Base-by-base conservation (phyloP, 2,888 invertebrate genomes). In the Idaea aversata region DNA sequence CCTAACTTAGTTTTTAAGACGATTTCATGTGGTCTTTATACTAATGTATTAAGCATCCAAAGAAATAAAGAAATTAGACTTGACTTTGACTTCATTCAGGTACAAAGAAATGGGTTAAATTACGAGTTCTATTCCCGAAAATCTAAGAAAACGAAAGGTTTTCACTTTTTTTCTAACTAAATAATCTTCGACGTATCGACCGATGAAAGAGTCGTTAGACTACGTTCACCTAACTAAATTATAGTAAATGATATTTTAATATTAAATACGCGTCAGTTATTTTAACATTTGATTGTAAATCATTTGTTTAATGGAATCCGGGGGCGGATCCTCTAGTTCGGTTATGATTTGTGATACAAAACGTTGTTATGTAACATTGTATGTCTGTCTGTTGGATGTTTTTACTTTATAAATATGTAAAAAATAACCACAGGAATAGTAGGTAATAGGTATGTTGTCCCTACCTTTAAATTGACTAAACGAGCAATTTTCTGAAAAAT, bases 301-400 rank as follows among this genome's bases (percentile, higher is more conserved):
- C 83, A 82, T 69, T 69, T 62, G 70, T 76, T 77, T 80, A 83
- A 82, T 81, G 78, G 78, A 59, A 16, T 59, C 4, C 34, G 25
- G 34, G 59, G 58, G 58, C 58, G 58, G 58, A 59, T 59, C 47
- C 13, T 47, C 47, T 47, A 47, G 47, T 47, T 47, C 13, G 47
- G 47, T 4, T 47, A 47, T 47, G 47, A 47, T 47, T 47, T 47
- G 47, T 47, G 47, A 13, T 47, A 47, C 47, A 5, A 10, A 10
- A 47, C 47, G 47, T 47, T 47, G 13, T 47, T 47, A 47, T 10
- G 47, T 47, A 13, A 47, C 7, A 47, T 7, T 47, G 47, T 13
- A 47, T 47, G 47, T 47, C 47, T 47, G 47, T 47, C 10, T 47
- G 47, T 47, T 47, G 47, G 47, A 47, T 7, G 10, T 47, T 13